Evolutionary conservation across 2,113 vertebrate genomes (phyloP).

Genomic region (Hyaena hyaena): DNA sequence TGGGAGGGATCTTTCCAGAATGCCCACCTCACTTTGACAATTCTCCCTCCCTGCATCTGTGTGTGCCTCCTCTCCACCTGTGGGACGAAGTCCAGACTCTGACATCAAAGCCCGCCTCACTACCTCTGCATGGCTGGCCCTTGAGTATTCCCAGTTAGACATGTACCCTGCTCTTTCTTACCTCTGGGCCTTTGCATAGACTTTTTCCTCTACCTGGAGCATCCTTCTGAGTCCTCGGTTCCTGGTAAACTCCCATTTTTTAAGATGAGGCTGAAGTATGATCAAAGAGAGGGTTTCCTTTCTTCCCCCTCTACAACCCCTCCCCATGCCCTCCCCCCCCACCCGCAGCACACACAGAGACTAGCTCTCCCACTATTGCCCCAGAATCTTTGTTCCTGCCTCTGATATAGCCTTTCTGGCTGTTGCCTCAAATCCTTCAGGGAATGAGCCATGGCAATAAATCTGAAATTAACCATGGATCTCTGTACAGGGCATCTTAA

Average conservation of each 20-base stretch:
- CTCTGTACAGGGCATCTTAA: fast-evolving
- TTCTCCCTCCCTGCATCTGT: background rate
- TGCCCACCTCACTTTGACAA: background rate
- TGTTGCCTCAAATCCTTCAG: background rate
- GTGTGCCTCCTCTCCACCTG: background rate
- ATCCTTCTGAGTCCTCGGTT: background rate
- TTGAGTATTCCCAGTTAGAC: fast-evolving
- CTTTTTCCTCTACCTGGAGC: background rate
- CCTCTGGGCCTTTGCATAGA: background rate
- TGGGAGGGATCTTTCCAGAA: background rate
- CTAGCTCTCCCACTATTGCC: background rate
- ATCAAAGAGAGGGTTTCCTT: background rate
- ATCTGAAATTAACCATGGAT: background rate
- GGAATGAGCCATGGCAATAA: background rate
- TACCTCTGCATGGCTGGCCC: fast-evolving
- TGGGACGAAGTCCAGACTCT: background rate
- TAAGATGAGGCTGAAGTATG: background rate
- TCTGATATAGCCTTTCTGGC: background rate
- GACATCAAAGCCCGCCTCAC: background rate
- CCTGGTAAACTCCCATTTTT: background rate
- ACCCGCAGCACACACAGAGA: background rate
- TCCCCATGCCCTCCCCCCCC: background rate
- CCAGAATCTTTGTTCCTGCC: background rate
- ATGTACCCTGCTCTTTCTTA: fast-evolving
- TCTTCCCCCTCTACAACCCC: fast-evolving